Evolutionary conservation across 2,113 vertebrate species (phyloP), one percentile per base, ranked within the genome.

Genomic region (Saccopteryx bilineata): DNA sequence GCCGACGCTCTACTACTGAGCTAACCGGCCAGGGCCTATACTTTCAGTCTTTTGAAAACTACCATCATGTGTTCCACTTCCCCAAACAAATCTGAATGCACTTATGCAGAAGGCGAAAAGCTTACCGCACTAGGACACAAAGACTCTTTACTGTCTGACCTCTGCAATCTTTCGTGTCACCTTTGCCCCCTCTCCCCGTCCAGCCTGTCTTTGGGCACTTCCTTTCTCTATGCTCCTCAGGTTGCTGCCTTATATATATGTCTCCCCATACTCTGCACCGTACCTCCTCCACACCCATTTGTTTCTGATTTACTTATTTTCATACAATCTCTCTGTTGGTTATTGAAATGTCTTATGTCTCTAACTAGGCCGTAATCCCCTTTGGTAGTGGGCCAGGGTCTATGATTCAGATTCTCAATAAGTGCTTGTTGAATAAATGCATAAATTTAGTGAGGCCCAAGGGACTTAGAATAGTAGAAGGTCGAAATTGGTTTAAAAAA

Each of bases 281-380:
- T 56, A 17, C 31, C 18, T 61, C 31, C n/a, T 31, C n/a, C 60
- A 24, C 8, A 24, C 6, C 2, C 17, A 48, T 52, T 84, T 66
- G 82, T 76, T 80, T 84, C 52, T 84, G 52, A 80, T 75, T 65
- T 50, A 72, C 85, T 88, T 81, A 50, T 82, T 82, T 79, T 91
- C 24, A n/a, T 50, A 46, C 5, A 48, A 18, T 83, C 31, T 72
- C 18, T 91, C 39, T 58, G 87, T 78, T 94, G 65, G 28, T 74
- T 65, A 69, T 31, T 52, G 48, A 84, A 92, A 74, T 79, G 33
- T 78, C 52, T 61, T 76, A 54, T 68, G 12, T 92, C 68, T 92
- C 33, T 69, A 18, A 28, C 50, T 11, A 19, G 61, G 48, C 48
- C 46, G 72, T 50, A 48, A 39, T 74, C 60, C 84, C 26, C 39